These are phyloP conservation scores for Uloborus plumipes DNA, from an alignment of 2,888 invertebrate genomes.

Conservation along the genomic window DNA sequence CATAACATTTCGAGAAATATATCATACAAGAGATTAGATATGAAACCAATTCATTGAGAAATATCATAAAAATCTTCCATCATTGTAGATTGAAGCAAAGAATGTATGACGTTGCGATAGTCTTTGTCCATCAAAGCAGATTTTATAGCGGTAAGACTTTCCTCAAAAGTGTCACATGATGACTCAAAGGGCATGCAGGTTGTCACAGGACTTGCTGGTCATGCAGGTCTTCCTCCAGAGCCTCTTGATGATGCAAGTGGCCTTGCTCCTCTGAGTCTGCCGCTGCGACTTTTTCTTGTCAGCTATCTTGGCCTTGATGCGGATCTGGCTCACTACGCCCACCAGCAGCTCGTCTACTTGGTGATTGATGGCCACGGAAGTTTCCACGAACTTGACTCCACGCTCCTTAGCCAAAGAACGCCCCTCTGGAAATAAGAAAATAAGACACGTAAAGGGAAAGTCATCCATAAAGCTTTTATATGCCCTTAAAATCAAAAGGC, in stretches of 20 bases:
- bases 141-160: no score
- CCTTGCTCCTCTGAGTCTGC: slow-evolving; percentile 73
- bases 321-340: slow-evolving; percentile 91
- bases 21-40: no score
- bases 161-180: no score
- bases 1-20: no score
- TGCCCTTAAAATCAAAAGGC: no score
- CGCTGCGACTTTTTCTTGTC: slow-evolving; percentile 36
- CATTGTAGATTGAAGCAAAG: no score
- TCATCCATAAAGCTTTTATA: no score
- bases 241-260: slow-evolving; percentile 85
- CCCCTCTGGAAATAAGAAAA: slow-evolving; percentile 80
- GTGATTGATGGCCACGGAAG: slow-evolving; percentile 96
- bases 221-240: slow-evolving; percentile 77
- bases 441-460: not conserved
- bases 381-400: slow-evolving; percentile 93
- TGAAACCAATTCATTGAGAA: no score
- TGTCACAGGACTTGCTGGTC: slow-evolving; percentile 75
- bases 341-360: slow-evolving; percentile 96
- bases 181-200: slow-evolving; percentile 73
- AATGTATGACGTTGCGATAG: no score
- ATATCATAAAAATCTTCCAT: no score
- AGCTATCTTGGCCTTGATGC: slow-evolving; percentile 76
- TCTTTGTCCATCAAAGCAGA: no score
- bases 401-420: slow-evolving; percentile 91